Conservation (phyloP, 2,113 vertebrate genomes). For the Ranitomeya imitator region DNA sequence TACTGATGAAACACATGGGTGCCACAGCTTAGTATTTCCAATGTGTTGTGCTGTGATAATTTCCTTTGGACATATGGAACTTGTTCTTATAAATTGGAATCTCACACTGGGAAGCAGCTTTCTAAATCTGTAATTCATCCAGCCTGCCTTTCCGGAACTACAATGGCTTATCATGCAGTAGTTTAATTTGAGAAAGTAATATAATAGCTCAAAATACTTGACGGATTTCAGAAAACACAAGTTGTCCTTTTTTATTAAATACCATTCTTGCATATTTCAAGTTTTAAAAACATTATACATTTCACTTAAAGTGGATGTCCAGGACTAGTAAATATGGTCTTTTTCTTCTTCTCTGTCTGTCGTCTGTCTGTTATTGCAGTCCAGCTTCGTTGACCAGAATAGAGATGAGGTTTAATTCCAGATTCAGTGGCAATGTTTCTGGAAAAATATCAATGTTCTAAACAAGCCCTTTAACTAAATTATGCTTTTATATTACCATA, state of each 20-base stretch:
- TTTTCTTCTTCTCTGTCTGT: too few species aligned
- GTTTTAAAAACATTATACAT: neutral
- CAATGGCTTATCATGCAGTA: too few species aligned
- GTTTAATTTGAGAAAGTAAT: too few species aligned
- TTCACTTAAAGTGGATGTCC: neutral
- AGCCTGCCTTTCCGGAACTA: neutral
- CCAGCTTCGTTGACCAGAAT: too few species aligned
- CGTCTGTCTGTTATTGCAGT: too few species aligned
- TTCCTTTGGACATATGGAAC: slow-evolving; percentile 24
- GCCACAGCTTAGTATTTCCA: neutral
- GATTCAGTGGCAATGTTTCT: too few species aligned
- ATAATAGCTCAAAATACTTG: neutral
- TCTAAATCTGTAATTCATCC: slow-evolving; percentile 8
- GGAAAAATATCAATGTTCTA: too few species aligned
- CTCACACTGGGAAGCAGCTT: neutral
- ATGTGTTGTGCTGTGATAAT: slow-evolving; percentile 11
- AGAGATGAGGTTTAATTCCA: too few species aligned
- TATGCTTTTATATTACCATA: too few species aligned
- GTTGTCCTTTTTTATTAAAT: neutral
- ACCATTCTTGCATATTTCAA: neutral
- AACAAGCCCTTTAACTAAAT: too few species aligned
- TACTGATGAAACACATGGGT: slow-evolving; percentile 3
- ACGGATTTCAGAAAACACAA: neutral
- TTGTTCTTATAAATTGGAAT: slow-evolving; percentile 16
- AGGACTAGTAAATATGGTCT: too few species aligned